Conservation (phyloP, 1,140 invertebrate species). For the Drosophila trapezifrons region DNA sequence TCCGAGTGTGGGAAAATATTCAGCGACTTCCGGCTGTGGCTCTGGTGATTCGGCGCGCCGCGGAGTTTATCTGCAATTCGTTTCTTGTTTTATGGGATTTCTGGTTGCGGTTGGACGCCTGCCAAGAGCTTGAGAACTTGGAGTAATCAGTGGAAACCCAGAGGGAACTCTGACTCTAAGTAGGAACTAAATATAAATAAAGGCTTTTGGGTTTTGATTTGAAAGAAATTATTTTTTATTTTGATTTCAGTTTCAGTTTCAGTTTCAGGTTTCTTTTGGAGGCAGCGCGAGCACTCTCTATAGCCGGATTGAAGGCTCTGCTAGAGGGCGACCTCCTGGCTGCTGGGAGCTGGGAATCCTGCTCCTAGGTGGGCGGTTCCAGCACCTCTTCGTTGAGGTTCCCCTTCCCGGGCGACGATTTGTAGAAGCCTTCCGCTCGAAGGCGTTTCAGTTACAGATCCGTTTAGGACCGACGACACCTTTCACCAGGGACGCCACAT, state of each 20-base stretch:
- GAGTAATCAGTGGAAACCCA: slow-evolving; percentile 15
- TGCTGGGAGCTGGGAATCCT: not conserved
- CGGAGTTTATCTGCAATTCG: slow-evolving; percentile 49
- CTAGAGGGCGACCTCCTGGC: slow-evolving; percentile 9
- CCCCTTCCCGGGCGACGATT: slow-evolving; percentile 10
- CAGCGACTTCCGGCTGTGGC: slow-evolving; percentile 74
- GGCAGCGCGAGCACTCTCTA: slow-evolving; percentile 7
- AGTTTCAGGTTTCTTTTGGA: slow-evolving; percentile 2
- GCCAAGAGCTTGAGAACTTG: slow-evolving; percentile 44
- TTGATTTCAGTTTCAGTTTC: slow-evolving; percentile 10
- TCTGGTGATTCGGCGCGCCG: slow-evolving; percentile 37
- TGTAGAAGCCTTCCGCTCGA: slow-evolving; percentile 47
- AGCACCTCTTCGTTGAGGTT: slow-evolving; percentile 16
- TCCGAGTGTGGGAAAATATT: slow-evolving; percentile 77
- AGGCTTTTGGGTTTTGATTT: slow-evolving; percentile 11
- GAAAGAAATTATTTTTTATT: slow-evolving; percentile 12
- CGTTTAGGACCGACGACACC: not conserved
- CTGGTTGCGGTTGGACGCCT: slow-evolving; percentile 39
- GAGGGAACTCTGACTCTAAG: not conserved
- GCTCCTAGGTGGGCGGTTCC: slow-evolving; percentile 8
- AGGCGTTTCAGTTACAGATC: slow-evolving; percentile 35
- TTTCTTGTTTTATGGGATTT: slow-evolving; percentile 41
- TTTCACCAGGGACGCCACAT: slow-evolving; percentile 83
- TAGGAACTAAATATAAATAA: slow-evolving; percentile 18
- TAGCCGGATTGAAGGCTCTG: slow-evolving; percentile 32